phyloP scores from a whole-genome alignment of 2,113 vertebrate species.

The Mesocricetus auratus region DNA sequence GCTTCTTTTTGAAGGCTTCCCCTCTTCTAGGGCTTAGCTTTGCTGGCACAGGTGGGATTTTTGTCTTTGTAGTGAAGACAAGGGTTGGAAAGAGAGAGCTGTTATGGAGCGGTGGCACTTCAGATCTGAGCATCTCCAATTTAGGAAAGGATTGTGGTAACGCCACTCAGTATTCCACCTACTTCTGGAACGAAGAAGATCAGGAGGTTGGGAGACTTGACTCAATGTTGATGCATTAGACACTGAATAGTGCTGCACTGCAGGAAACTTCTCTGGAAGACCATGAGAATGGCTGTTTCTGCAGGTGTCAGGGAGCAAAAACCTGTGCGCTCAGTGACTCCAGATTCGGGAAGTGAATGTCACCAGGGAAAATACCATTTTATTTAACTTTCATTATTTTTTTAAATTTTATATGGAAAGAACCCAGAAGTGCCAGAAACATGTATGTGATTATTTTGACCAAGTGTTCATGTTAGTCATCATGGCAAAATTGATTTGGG shows the following conservation, averaged over 20 bases:
- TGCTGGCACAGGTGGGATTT: background rate
- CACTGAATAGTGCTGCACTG: conserved; percentile 65
- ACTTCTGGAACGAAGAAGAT: conserved; percentile 65
- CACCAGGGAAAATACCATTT: conserved; percentile 48
- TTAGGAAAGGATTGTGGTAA: conserved; percentile 70
- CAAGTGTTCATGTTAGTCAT: conserved; percentile 51
- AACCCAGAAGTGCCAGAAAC: conserved; percentile 56
- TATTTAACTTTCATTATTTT: background rate
- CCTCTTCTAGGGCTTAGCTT: background rate
- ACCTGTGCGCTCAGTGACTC: conserved; percentile 62
- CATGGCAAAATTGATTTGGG: conserved; percentile 60
- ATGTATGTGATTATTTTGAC: conserved; percentile 68
- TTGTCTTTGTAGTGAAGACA: conserved; percentile 44
- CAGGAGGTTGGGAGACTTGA: conserved; percentile 75
- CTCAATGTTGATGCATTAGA: conserved; percentile 77
- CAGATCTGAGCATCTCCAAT: conserved; percentile 66
- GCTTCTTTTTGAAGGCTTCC: background rate
- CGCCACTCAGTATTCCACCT: conserved; percentile 73
- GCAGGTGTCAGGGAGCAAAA: conserved; percentile 62
- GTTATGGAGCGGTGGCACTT: conserved; percentile 36
- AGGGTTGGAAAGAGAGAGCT: conserved; percentile 42
- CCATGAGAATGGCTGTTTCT: conserved; percentile 69
- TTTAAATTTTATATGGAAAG: background rate
- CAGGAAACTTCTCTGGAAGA: conserved; percentile 71
- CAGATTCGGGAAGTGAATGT: conserved; percentile 45